Percentiles rank a stretch among this genome's conserved stretches.
Evolutionary conservation across 2,113 vertebrate species (phyloP).

Genomic region (Urocolius indicus): DNA sequence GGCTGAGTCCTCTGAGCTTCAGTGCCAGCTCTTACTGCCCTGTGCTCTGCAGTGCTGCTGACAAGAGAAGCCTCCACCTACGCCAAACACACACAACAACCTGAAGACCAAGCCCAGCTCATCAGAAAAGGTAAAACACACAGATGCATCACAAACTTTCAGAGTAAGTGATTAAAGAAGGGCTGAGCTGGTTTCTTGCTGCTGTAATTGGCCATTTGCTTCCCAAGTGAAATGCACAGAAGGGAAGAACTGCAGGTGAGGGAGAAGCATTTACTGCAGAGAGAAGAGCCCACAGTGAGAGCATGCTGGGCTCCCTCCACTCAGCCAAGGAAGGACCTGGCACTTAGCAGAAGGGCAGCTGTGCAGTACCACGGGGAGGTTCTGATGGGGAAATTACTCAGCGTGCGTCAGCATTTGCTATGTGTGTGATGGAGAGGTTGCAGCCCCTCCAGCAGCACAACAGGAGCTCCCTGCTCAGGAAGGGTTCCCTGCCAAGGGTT

Average conservation of each 20-base stretch:
- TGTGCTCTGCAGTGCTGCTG: background rate
- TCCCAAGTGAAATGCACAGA: background rate
- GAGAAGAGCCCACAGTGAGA: background rate
- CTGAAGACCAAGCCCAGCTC: background rate
- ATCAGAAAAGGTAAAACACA: too few relatives aligned
- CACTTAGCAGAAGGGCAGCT: background rate
- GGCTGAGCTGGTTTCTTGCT: background rate
- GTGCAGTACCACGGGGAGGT: background rate
- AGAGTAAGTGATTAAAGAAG: background rate
- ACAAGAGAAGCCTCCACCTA: background rate
- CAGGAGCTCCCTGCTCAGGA: background rate
- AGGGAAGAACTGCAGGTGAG: background rate
- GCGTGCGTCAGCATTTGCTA: background rate
- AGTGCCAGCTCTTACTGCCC: background rate
- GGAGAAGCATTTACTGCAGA: background rate
- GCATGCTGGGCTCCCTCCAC: background rate
- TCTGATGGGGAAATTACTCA: background rate
- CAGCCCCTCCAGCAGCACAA: background rate
- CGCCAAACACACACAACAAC: background rate
- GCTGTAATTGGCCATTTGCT: background rate
- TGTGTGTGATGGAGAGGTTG: background rate
- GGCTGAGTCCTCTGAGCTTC: background rate
- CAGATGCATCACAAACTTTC: background rate
- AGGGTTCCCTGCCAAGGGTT: background rate
- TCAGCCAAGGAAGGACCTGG: slow-evolving; percentile 20